phyloP scores from a whole-genome alignment of 2,797 vertebrate genomes.

The Spheniscus humboldti region DNA sequence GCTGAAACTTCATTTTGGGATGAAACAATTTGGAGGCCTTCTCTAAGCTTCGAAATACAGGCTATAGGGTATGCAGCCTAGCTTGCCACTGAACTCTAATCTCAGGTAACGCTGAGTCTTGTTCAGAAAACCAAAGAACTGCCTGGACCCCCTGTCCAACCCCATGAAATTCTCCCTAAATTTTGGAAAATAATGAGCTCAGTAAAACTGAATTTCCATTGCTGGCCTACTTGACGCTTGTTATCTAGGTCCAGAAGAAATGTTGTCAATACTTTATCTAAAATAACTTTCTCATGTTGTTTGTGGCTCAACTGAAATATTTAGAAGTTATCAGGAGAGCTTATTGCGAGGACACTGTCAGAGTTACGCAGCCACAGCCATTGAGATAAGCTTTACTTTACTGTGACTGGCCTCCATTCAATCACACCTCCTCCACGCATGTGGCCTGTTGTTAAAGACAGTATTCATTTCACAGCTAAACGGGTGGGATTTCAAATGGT shows the following conservation, averaged over 20 bases:
- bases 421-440: fast-evolving
- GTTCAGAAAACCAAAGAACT: neutral
- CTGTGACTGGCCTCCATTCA: neutral
- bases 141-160: neutral
- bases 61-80: neutral
- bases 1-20: neutral
- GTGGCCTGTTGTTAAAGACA: neutral
- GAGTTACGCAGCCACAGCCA: neutral
- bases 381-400: neutral
- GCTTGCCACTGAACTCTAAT: neutral
- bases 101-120: neutral
- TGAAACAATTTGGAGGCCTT: neutral
- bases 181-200: neutral
- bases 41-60: neutral
- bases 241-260: neutral
- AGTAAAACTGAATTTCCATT: neutral
- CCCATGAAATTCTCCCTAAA: neutral
- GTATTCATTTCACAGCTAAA: neutral
- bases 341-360: neutral
- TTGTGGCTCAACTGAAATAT: neutral
- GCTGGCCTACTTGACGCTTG: neutral
- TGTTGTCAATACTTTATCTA: neutral
- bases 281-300: neutral
- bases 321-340: neutral
- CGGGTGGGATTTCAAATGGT: neutral